Base-by-base conservation (phyloP, 2,113 vertebrate genomes). In the Percina caprodes region DNA sequence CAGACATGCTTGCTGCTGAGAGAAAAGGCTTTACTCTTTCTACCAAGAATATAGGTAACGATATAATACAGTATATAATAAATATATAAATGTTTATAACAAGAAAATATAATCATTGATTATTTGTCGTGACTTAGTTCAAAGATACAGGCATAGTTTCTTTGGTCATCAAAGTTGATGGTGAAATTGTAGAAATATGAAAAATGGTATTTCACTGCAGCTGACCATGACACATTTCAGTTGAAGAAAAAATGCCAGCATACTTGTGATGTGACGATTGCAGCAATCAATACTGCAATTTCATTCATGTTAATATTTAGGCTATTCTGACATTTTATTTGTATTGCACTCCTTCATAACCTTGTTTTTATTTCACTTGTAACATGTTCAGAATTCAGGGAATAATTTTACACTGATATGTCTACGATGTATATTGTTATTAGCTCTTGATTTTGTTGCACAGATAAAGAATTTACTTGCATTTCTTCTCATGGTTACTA, bases 11-110 rank as follows among this genome's bases (percentile, higher is more conserved):
- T 1, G 90, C 86, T 63, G 21, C 54, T n/a, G 87, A 94, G 49
- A 80, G 60, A 14, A 91, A 86, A 88, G 87, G 68, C 76, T 95
- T 95, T 77, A 86, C 83, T 11, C 87, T 95, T 75, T 95, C 92
- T 62, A 95, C 94, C 24, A 94, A 93, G 78, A 95, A 95, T 69
- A 95, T 96, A 76, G 93, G 95, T 95, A 91, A 92, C 63, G 1
- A 52, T 11, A 11, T 11, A 42, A 11, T 42, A 30, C 30, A 30
- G 2, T 30, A 42, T 11, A 42, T 11, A 42, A 42, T 42, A 11
- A 2, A 11, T 11, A 42, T 42, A 42, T 42, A 70, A 54, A 39
- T 56, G 5, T 21, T 21, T 2, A 42, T 21, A 42, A n/a, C 16
- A 51, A 52, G 6, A 52, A 65, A 42, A 66, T 26, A 11, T 11